Evolutionary conservation across 1,140 invertebrate genomes (phyloP), one percentile per base, ranked within the genome.

Genomic region (Zaprionus taronus): DNA sequence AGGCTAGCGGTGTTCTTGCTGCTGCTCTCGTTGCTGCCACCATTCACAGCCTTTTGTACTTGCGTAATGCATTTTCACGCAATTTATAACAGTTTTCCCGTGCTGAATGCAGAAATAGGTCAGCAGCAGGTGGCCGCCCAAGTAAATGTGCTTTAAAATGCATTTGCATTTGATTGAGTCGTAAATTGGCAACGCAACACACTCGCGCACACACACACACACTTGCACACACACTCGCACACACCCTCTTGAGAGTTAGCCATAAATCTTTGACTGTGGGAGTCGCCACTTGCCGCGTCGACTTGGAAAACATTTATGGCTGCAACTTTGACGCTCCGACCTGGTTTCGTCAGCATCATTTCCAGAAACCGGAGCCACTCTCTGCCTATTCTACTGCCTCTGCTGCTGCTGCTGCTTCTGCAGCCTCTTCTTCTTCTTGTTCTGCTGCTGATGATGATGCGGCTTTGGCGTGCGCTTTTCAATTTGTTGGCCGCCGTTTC

Each of bases 21-120:
- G 75, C 36, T 80, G 77, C 67, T 76, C 17, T 20, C 17, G 22
- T 9, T 24, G 66, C 64, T 86, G 84, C 78, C 84, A 87, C 85
- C 82, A 90, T 87, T 87, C 84, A 89, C 84, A 87, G 85, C 81
- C 84, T 87, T 87, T 87, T 84, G 84, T 89, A 87, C 84, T 87
- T 87, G 84, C 84, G 84, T 87, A 87, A 87, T 87, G 84, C 84
- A 89, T 87, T 87, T 87, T 87, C 84, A 87, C 84, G 84, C 84
- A 87, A 87, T 87, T 87, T 87, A 87, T 87, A 84, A 87, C 84
- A 77, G 81, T 87, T 87, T 83, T 61, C 53, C 11, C 51, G 66
- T 56, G 70, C 63, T 64, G 60, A 56, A 22, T 49, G 63, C 53
- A 49, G 34, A 80, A 76, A 64, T 69, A n/a, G 76, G 65, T 77